Base-by-base conservation (phyloP, 2,113 vertebrate species). In the Jacana jacana region DNA sequence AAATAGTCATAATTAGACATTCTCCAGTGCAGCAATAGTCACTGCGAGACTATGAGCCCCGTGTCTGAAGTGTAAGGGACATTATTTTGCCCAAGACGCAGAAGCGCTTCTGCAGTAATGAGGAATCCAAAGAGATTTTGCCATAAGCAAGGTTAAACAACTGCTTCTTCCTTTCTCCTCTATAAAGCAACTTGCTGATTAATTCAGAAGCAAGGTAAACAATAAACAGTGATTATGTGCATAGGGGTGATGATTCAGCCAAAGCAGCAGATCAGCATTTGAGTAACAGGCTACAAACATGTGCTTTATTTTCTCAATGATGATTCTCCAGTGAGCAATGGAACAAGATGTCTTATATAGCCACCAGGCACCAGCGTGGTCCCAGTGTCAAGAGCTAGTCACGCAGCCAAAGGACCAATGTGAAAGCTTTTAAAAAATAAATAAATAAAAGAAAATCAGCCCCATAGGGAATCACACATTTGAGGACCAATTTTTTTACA, bases 191-290 rank as follows among this genome's bases (percentile, higher is more conserved):
- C 69, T 46, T 2, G 4, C 92, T 96, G 96, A 92, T 97, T 92
- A 97, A 94, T 84, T 97, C 5, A 0, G 88, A 73, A 95, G 76
- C 93, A 90, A 95, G 73, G 95, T 96, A 96, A 96, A 97, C 83
- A 96, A 94, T 87, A 95, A 95, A 96, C 88, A 94, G 77, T 81
- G 88, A 91, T 95, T 78, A 89, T 96, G 83, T 81, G 91, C 95
- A 96, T 37, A 17, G 80, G 77, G 88, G n/a, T 89, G 92, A 72
- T 88, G 95, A 97, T 92, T 97, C 92, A 95, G 95, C 77, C 92
- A 35, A 87, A 95, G 95, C 5, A 95, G 92, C 77, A 64, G 72
- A 91, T 60, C 88, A 90, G 93, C 52, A 18, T 71, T 96, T 86
- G 82, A 94, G 90, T 71, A 96, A 92, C 88, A 91, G 80, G 86